These are phyloP conservation scores for Zhuqinia jingwanae DNA, from an alignment of 2,888 invertebrate genomes.

Conservation along the genomic window DNA sequence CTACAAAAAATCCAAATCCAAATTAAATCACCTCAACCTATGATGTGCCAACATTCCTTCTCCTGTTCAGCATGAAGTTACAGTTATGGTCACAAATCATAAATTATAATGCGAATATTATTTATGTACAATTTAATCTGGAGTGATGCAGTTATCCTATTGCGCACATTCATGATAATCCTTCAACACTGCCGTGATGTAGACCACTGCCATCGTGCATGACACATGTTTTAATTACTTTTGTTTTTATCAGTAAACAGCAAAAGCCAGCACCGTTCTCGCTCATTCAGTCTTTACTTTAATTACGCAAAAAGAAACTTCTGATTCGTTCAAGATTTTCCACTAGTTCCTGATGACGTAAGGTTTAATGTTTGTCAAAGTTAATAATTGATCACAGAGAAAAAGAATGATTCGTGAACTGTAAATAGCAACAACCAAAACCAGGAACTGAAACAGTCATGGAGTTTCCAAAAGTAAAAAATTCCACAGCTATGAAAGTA, in stretches of 20 bases:
- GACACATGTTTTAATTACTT: background rate
- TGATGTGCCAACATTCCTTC: background rate
- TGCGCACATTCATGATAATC: conserved; percentile 5
- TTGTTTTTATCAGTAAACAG: too few relatives aligned
- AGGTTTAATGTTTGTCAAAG: background rate
- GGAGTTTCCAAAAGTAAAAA: conserved; percentile 35
- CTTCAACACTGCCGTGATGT: background rate
- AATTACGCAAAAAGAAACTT: background rate
- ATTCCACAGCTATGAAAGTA: conserved; percentile 22
- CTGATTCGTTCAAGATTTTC: background rate
- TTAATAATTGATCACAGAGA: background rate
- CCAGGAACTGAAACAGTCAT: conserved; percentile 35
- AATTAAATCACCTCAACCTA: background rate
- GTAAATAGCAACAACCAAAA: background rate
- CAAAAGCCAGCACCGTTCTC: too few relatives aligned
- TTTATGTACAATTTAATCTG: conserved; percentile 25
- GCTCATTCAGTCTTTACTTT: too few relatives aligned
- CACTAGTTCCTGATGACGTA: background rate
- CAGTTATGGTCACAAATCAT: background rate
- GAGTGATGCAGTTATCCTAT: conserved; percentile 37
- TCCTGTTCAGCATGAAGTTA: background rate
- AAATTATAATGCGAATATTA: background rate
- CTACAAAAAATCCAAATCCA: background rate
- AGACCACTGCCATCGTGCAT: background rate
- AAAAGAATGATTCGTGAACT: background rate